Conservation (phyloP, 2,888 invertebrate species). For the Mystacides longicornis region DNA sequence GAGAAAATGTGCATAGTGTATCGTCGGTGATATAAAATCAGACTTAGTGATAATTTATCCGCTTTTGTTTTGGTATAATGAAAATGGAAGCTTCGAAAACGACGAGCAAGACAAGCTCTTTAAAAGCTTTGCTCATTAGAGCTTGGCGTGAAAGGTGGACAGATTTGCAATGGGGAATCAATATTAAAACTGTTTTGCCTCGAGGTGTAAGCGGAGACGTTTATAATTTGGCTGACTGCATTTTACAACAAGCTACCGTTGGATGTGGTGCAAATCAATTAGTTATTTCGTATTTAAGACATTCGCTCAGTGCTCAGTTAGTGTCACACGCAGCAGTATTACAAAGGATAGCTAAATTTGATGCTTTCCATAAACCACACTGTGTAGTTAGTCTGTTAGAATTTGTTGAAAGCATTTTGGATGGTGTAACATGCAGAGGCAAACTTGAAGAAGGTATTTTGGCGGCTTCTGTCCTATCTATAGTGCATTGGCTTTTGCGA, state of each 20-base stretch:
- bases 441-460: conserved; percentile 83
- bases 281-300: conserved; percentile 85
- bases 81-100: conserved; percentile 68
- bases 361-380: conserved; percentile 78
- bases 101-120: conserved; percentile 73
- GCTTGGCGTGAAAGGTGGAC: conserved; percentile 97
- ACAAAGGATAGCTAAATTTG: conserved; percentile 81
- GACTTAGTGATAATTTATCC: too few species aligned
- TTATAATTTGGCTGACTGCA: conserved; percentile 87
- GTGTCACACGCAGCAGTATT: conserved; percentile 88
- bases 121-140: conserved; percentile 70
- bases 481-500: conserved; percentile 74
- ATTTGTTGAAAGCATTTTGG: conserved; percentile 66
- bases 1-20: background rate
- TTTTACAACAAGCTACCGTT: conserved; percentile 88
- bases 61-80: conserved; percentile 25
- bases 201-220: conserved; percentile 89
- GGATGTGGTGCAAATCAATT: conserved; percentile 89
- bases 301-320: conserved; percentile 83
- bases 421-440: conserved; percentile 60
- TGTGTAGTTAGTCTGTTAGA: conserved; percentile 82
- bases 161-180: conserved; percentile 92
- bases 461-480: conserved; percentile 75
- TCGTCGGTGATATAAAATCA: conserved; percentile 1
- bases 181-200: conserved; percentile 86